A percentile compares a stretch with the other conserved stretches of the same genome.
Conservation (phyloP, 2,797 vertebrate species). For the Dermochelys coriacea region DNA sequence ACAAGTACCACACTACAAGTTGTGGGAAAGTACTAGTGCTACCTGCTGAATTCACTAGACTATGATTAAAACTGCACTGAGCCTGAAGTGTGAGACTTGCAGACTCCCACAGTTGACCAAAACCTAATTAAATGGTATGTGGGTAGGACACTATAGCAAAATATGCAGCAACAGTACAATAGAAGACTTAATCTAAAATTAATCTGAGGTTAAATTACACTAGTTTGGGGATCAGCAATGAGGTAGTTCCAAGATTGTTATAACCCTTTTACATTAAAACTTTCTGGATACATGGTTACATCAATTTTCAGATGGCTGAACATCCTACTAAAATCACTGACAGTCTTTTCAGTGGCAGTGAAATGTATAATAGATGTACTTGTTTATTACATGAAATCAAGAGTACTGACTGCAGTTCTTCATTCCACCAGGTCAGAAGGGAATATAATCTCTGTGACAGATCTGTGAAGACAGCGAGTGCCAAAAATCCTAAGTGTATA, state of each 20-base stretch:
- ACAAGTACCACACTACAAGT: constrained; percentile 25
- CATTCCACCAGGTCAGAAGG: constrained; percentile 58
- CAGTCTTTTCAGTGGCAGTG: constrained; percentile 58
- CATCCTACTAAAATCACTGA: constrained; percentile 44
- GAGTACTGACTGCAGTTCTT: constrained; percentile 65
- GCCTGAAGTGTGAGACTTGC: constrained; percentile 22
- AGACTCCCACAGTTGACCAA: background rate
- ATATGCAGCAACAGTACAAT: background rate
- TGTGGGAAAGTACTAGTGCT: constrained; percentile 32
- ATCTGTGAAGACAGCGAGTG: constrained; percentile 24
- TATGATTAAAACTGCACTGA: constrained; percentile 26
- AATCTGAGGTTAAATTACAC: background rate
- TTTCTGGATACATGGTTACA: constrained; percentile 43
- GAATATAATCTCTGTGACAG: constrained; percentile 9
- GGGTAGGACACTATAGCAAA: constrained; percentile 13
- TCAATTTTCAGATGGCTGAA: constrained; percentile 52
- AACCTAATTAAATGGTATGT: background rate
- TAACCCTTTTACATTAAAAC: background rate
- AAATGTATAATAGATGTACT: constrained; percentile 59
- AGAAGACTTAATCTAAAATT: background rate
- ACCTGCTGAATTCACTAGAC: constrained; percentile 54
- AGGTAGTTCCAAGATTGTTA: background rate
- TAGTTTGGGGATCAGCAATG: background rate
- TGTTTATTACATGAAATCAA: constrained; percentile 59
- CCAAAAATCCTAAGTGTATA: background rate